These are phyloP conservation scores for Alces alces DNA, from an alignment of 2,113 vertebrate genomes.

Conservation along the genomic window DNA sequence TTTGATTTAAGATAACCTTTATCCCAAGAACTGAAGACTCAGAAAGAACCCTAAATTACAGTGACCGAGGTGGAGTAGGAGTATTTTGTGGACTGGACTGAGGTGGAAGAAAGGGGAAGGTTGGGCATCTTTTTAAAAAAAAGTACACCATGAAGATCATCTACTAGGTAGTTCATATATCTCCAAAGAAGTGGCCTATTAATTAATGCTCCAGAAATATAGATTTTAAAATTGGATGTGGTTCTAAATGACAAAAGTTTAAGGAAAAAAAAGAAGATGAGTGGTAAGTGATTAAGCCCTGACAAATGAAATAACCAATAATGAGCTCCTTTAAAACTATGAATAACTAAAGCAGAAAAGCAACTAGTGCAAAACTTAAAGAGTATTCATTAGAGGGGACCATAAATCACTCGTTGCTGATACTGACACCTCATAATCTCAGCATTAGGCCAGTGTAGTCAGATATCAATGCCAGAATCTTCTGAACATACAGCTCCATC, in stretches of 20 bases:
- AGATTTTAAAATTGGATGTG: neutral
- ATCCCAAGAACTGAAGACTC: neutral
- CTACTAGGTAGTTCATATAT: neutral
- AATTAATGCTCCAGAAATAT: neutral
- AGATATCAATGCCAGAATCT: neutral
- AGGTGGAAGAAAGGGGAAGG: neutral
- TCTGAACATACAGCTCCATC: neutral
- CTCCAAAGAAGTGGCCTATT: neutral
- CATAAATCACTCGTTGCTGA: neutral
- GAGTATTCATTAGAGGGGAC: neutral
- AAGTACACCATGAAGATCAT: neutral
- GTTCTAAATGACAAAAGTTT: neutral
- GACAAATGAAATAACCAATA: conserved; percentile 9
- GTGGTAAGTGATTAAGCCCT: neutral
- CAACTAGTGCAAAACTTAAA: neutral
- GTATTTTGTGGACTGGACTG: neutral
- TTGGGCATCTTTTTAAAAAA: neutral
- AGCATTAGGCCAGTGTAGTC: neutral
- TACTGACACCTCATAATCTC: neutral
- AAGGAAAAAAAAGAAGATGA: neutral
- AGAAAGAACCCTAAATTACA: neutral
- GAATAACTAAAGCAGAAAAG: neutral
- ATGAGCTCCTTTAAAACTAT: neutral
- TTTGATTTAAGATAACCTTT: neutral
- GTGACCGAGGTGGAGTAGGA: neutral